A percentile compares a stretch with the other conserved stretches of the same genome.
Conservation (phyloP, 2,113 vertebrate genomes). For the Capricornis sumatraensis region DNA sequence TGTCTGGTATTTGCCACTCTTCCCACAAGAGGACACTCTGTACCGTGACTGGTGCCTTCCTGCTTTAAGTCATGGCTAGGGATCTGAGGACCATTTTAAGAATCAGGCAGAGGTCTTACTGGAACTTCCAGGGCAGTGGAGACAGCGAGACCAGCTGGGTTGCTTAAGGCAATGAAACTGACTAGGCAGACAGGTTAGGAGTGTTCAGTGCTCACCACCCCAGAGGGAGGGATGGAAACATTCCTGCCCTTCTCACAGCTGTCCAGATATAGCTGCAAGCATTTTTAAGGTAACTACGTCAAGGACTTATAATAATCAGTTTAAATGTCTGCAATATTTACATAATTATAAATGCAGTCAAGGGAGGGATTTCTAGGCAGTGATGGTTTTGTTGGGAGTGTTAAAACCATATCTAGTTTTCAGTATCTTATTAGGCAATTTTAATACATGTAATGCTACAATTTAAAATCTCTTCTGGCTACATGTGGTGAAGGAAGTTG, state of each 20-base stretch:
- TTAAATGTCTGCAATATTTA: not conserved
- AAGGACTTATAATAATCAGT: not conserved
- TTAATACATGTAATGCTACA: not conserved
- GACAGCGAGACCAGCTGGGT: not conserved
- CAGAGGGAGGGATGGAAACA: not conserved
- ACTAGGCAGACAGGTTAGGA: not conserved
- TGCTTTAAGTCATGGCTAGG: not conserved
- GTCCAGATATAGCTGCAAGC: rapidly evolving
- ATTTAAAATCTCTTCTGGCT: not conserved
- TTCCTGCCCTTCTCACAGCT: not conserved
- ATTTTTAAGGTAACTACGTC: not conserved
- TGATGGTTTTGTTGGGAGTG: not conserved
- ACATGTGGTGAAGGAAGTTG: rapidly evolving
- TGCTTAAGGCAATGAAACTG: not conserved
- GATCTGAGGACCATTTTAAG: not conserved
- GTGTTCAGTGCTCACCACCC: rapidly evolving
- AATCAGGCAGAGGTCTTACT: not conserved
- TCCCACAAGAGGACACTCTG: slow-evolving; percentile 76
- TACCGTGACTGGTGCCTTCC: not conserved
- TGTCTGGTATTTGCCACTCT: not conserved
- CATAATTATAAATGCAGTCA: not conserved
- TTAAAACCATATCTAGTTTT: not conserved
- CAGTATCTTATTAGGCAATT: not conserved
- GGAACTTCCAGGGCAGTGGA: not conserved
- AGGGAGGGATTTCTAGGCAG: not conserved